These are phyloP conservation scores for Cyclargus thomasi DNA, from an alignment of 1,140 invertebrate genomes.

Conservation along the genomic window DNA sequence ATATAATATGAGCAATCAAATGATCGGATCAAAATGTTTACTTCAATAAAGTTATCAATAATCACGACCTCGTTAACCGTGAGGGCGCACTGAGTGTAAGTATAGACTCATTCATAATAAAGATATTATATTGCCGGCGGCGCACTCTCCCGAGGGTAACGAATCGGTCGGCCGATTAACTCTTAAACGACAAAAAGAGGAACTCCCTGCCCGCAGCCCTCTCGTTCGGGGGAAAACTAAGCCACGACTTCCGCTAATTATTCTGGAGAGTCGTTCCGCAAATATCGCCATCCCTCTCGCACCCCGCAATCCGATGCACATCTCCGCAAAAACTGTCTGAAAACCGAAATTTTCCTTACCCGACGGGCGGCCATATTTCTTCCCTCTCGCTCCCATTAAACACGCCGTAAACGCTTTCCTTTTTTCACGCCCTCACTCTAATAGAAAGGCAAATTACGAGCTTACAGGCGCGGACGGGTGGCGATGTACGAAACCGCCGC, in stretches of 20 bases:
- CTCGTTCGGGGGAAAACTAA: slow-evolving; percentile 63
- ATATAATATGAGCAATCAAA: neutral
- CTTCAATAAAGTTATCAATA: slow-evolving; percentile 62
- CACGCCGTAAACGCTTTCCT: slow-evolving; percentile 75
- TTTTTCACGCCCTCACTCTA: slow-evolving; percentile 75
- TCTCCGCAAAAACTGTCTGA: slow-evolving; percentile 71
- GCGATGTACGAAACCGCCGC: slow-evolving; percentile 69
- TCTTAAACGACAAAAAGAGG: slow-evolving; percentile 74
- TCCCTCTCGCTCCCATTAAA: slow-evolving; percentile 74
- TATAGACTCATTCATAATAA: slow-evolving; percentile 62
- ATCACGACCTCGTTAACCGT: slow-evolving; percentile 63
- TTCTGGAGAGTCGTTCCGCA: slow-evolving; percentile 58
- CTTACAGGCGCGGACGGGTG: slow-evolving; percentile 73
- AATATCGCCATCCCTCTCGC: slow-evolving; percentile 60
- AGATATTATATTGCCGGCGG: slow-evolving; percentile 64
- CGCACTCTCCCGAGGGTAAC: slow-evolving; percentile 64
- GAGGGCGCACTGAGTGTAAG: slow-evolving; percentile 36
- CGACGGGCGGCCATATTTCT: slow-evolving; percentile 71
- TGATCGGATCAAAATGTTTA: slow-evolving; percentile 19
- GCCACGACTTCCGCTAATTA: slow-evolving; percentile 73
- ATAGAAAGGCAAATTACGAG: slow-evolving; percentile 76
- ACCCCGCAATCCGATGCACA: slow-evolving; percentile 59
- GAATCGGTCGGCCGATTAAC: slow-evolving; percentile 71
- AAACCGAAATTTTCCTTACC: slow-evolving; percentile 73
- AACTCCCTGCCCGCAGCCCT: slow-evolving; percentile 60